Evolutionary conservation across 2,113 vertebrate genomes (phyloP).

Genomic region (Asarcornis scutulata): DNA sequence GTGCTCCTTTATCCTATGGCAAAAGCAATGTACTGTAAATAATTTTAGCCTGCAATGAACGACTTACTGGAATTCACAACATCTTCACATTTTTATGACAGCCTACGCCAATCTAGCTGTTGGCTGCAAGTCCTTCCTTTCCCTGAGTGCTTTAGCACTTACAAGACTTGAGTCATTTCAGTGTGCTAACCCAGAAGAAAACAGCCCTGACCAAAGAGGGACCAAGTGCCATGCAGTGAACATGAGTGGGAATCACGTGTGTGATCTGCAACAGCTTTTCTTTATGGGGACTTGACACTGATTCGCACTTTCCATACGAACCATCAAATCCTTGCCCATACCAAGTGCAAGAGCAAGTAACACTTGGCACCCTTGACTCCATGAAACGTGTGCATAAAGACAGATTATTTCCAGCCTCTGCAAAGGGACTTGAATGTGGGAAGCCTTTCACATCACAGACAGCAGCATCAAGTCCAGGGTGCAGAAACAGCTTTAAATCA

Average conservation of each 20-base stretch:
- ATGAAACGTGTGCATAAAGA: not conserved
- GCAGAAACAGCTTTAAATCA: not conserved
- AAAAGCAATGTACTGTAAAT: not conserved
- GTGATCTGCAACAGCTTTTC: not conserved
- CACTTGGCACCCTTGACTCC: not conserved
- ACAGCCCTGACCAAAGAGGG: not conserved
- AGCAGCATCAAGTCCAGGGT: not conserved
- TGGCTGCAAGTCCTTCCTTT: not conserved
- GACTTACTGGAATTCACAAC: not conserved
- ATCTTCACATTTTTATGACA: not conserved
- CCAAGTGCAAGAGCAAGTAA: not conserved
- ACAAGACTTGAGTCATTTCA: not conserved
- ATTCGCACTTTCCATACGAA: not conserved
- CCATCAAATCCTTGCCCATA: not conserved
- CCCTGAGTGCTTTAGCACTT: not conserved
- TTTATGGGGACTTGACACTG: not conserved
- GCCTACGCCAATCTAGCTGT: not conserved
- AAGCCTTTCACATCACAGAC: not conserved
- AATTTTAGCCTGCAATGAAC: not conserved
- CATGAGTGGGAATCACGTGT: not conserved
- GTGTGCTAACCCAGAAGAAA: not conserved
- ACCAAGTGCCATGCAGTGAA: not conserved
- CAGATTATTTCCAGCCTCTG: not conserved
- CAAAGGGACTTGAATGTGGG: not conserved
- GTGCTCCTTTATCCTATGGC: not conserved